phyloP scores from a whole-genome alignment of 1,140 invertebrate species.

The Drosophila bipectinata region DNA sequence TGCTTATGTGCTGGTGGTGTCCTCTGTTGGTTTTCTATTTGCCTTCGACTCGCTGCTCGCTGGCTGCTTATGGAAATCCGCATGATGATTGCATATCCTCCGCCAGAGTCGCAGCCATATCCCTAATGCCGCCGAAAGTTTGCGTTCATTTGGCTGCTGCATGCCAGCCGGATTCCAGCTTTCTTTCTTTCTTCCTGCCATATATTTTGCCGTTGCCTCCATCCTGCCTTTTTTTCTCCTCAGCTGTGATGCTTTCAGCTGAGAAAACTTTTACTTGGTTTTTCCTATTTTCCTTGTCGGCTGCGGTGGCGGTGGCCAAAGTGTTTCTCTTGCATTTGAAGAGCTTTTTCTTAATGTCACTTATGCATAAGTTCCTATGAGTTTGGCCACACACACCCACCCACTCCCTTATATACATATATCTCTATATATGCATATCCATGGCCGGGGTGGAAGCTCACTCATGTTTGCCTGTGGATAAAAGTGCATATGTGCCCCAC shows the following conservation, averaged over 20 bases:
- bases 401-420: conserved; percentile 16
- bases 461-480: conserved; percentile 75
- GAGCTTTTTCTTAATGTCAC: conserved; percentile 83
- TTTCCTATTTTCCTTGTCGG: conserved; percentile 67
- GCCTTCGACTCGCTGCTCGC: conserved; percentile 54
- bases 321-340: conserved; percentile 82
- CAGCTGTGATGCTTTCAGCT: conserved; percentile 59
- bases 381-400: conserved; percentile 56
- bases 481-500: conserved; percentile 57
- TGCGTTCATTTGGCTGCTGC: conserved; percentile 77
- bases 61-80: conserved; percentile 82
- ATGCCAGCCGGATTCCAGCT: conserved; percentile 37
- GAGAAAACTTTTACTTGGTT: conserved; percentile 72
- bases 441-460: conserved; percentile 47
- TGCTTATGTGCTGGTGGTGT: conserved; percentile 30
- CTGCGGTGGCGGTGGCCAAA: conserved; percentile 63
- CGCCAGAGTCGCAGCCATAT: conserved; percentile 71
- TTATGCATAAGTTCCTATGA: conserved; percentile 83
- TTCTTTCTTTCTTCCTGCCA: conserved; percentile 32
- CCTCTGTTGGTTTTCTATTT: conserved; percentile 70
- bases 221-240: conserved; percentile 18
- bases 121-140: conserved; percentile 79
- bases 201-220: conserved; percentile 16
- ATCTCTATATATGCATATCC: conserved; percentile 35
- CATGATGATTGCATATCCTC: conserved; percentile 83